Evolutionary conservation across 35 echinoderm and acorn worm species (phyloP).

Genomic region (Hemicentrotus pulcherrimus): DNA sequence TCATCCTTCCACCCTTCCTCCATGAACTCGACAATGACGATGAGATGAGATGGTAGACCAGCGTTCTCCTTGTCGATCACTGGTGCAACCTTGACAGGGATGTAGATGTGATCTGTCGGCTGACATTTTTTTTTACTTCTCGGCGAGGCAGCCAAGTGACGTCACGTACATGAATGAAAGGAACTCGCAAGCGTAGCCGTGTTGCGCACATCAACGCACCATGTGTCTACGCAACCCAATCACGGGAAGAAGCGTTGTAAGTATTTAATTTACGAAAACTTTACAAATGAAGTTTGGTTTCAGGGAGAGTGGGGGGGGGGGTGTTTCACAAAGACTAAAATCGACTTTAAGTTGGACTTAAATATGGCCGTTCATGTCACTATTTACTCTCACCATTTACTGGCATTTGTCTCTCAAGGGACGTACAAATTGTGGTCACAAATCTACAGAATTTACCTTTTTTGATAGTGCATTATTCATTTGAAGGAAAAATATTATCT

Average conservation of each 20-base stretch:
- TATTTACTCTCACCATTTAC: no score
- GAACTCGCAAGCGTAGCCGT: background rate
- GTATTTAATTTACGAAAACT: background rate
- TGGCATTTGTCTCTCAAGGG: no score
- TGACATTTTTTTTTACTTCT: background rate
- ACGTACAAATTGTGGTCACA: no score
- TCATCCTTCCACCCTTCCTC: background rate
- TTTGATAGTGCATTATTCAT: background rate
- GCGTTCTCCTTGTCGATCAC: background rate
- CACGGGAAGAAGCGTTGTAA: conserved; percentile 52
- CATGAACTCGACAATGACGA: background rate
- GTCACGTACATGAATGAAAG: background rate
- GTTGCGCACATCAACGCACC: background rate
- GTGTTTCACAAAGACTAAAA: no score
- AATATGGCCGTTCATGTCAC: no score
- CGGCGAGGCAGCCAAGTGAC: background rate
- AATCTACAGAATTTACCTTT: background rate
- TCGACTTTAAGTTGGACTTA: no score
- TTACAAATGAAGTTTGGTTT: background rate
- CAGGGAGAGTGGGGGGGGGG: background rate
- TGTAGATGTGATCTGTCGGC: background rate
- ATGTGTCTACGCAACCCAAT: conserved; percentile 56
- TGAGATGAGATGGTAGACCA: background rate
- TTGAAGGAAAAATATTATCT: background rate
- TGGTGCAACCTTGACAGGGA: background rate